These are phyloP conservation scores for Pithecia hirsuta DNA, from an alignment of 2,797 vertebrate genomes.

Conservation along the genomic window DNA sequence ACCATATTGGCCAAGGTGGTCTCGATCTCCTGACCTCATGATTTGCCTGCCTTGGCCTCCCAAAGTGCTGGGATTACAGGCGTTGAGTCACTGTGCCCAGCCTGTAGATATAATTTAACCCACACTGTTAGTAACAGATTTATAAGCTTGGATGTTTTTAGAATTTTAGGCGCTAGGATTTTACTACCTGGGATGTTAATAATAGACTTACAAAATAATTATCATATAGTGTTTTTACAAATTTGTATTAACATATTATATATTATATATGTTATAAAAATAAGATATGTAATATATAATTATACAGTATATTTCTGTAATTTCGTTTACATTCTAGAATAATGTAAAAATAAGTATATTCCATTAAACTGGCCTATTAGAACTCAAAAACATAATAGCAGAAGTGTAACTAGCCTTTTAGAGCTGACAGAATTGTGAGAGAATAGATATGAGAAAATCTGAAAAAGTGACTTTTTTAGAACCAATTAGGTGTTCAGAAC, in stretches of 20 bases:
- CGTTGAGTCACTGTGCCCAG: too few relatives aligned
- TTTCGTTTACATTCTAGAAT: conserved; percentile 34
- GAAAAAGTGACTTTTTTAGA: conserved; percentile 30
- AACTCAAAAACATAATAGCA: not conserved
- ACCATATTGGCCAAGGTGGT: too few relatives aligned
- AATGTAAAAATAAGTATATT: conserved; percentile 18
- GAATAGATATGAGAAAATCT: not conserved
- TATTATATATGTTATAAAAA: not conserved
- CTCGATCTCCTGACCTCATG: too few relatives aligned
- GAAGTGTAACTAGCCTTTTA: not conserved
- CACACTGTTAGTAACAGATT: not conserved
- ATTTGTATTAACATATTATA: not conserved
- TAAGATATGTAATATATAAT: not conserved
- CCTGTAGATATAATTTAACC: not conserved
- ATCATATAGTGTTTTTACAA: not conserved
- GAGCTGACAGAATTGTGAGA: not conserved
- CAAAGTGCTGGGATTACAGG: too few relatives aligned
- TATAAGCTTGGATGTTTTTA: conserved; percentile 21
- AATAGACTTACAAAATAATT: not conserved
- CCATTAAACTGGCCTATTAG: not conserved
- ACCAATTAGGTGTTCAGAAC: not conserved
- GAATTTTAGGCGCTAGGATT: not conserved
- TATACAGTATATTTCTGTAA: not conserved
- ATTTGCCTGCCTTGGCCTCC: too few relatives aligned
- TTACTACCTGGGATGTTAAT: conserved; percentile 21